Evolutionary conservation across 2,113 vertebrate species (phyloP).

Genomic region (Lota lota): DNA sequence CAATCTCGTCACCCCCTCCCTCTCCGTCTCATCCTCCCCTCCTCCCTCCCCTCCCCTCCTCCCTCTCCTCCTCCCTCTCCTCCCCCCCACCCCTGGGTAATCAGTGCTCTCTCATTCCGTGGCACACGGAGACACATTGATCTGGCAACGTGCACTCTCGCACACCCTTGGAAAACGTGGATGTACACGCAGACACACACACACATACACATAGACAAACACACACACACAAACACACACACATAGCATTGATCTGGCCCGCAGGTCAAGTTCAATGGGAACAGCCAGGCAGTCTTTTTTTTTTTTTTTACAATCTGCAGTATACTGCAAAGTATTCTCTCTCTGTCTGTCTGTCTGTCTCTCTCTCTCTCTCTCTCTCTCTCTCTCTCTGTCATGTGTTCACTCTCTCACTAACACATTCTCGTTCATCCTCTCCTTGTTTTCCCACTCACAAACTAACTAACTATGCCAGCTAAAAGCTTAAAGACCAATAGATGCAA

Average conservation of each 20-base stretch:
- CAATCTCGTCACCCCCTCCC: constrained; percentile 41
- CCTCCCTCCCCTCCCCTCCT: not conserved
- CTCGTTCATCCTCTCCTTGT: not conserved
- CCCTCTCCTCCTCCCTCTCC: not conserved
- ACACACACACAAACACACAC: too few relatives aligned
- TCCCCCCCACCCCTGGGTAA: constrained; percentile 68
- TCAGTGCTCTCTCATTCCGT: constrained; percentile 77
- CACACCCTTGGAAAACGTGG: constrained; percentile 18
- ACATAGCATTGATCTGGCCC: constrained; percentile 75
- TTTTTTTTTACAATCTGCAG: constrained; percentile 55
- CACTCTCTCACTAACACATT: not conserved
- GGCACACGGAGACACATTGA: constrained; percentile 78
- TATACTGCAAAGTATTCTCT: constrained; percentile 42
- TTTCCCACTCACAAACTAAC: too few relatives aligned
- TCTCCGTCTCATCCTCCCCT: constrained; percentile 31
- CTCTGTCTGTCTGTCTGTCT: constrained; percentile 21
- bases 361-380: constrained; percentile 14
- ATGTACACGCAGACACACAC: constrained; percentile 22
- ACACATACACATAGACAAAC: constrained; percentile 40
- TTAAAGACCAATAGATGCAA: too few relatives aligned
- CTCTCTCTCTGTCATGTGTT: constrained; percentile 11
- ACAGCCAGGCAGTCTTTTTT: constrained; percentile 62
- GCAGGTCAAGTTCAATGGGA: constrained; percentile 81
- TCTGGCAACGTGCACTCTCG: constrained; percentile 54
- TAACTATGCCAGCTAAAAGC: too few relatives aligned